These are phyloP conservation scores for Ailurus styani DNA, from an alignment of 2,113 vertebrate species.

Conservation along the genomic window DNA sequence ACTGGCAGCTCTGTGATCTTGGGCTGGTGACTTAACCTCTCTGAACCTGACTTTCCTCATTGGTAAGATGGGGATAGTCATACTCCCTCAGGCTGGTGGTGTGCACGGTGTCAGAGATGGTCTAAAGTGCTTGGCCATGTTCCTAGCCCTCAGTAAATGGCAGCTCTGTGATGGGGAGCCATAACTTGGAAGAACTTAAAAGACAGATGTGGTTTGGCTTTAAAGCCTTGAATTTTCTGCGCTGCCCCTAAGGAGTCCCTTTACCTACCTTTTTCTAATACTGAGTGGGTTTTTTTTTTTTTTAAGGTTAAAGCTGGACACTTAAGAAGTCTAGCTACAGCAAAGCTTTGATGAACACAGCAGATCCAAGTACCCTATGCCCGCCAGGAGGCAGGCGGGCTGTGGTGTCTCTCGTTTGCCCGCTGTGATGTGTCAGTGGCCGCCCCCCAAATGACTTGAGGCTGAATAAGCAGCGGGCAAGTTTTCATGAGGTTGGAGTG, in stretches of 20 bases:
- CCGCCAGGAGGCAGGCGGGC: accelerated
- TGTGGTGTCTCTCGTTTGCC: accelerated
- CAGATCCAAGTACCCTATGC: accelerated
- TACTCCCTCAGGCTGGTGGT: accelerated
- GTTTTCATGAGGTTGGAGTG: neutral
- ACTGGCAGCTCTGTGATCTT: neutral
- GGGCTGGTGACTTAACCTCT: neutral
- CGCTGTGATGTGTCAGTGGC: accelerated
- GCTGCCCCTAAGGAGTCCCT: neutral
- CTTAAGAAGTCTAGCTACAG: neutral
- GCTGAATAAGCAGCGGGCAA: neutral
- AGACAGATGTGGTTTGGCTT: neutral
- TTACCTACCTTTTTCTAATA: neutral
- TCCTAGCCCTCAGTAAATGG: neutral
- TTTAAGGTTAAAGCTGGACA: neutral
- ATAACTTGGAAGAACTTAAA: too few species aligned
- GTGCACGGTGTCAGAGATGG: neutral
- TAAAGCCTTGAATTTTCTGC: neutral
- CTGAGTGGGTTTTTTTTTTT: too few species aligned
- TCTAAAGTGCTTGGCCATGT: accelerated
- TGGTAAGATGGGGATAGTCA: neutral
- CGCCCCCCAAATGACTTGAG: neutral
- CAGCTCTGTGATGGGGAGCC: accelerated
- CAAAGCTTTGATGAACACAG: neutral
- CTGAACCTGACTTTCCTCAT: neutral